Base-by-base conservation (phyloP, 2,797 vertebrate genomes). In the Tokudaia muenninki region DNA sequence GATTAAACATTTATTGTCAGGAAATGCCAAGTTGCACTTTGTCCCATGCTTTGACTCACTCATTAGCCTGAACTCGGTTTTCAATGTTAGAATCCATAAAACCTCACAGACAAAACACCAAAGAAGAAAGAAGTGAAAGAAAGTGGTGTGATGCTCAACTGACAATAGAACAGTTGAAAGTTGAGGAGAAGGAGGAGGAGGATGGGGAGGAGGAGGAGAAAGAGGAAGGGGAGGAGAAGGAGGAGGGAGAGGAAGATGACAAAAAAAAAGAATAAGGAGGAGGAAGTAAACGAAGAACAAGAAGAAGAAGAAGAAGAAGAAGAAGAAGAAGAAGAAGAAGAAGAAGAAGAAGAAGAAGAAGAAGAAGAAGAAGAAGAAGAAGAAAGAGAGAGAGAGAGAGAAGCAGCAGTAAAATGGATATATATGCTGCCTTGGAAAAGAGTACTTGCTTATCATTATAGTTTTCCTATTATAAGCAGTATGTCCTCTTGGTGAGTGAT, bases 1-100 rank as follows among this genome's bases (percentile, higher is more conserved):
- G 97, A 93, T 97, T 98, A 98, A 98, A 98, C 95, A 97, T 92
- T 97, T 96, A 90, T 94, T 98, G 98, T 98, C 97, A 96, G 94
- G 95, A 90, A 87, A 91, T 19, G 84, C 93, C 41, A 65, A 14
- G 47, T 41, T 95, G 63, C 82, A 95, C 97, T 97, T 94, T 93
- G 22, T 94, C 83, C 96, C 37, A 82, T 81, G 55, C 89, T 87
- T 82, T 90, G 94, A 97, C 92, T 90, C 24, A 87, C 90, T 98
- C 95, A 97, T 98, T 98, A 97, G 65, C 61, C 87, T 14, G 93
- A 34, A 92, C 82, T 93, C 91, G 94, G 82, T 91, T 98, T 98
- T 94, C 97, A 87, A 78, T 98, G 96, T 96, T 52, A 80, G 75
- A 92, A 22, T 82, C 63, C 50, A 78, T 91, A 92, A 72, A 95